phyloP scores from a whole-genome alignment of 1,140 invertebrate genomes.

The Lepidotrigona ventralis region DNA sequence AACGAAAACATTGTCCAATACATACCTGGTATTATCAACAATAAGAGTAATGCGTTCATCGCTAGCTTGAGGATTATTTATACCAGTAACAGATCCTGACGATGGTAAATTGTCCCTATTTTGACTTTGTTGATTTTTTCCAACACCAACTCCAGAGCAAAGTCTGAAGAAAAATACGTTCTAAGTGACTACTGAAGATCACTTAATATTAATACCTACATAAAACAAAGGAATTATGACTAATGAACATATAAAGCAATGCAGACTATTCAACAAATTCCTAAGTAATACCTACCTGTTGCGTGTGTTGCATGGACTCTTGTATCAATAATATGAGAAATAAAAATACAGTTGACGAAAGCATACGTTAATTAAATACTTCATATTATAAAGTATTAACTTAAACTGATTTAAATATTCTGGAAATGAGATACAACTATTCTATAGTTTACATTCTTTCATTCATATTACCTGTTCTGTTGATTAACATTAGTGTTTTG shows the following conservation, averaged over 20 bases:
- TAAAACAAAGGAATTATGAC: conserved; percentile 67
- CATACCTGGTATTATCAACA: conserved; percentile 93
- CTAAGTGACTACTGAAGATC: not conserved
- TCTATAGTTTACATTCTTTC: conserved; percentile 30
- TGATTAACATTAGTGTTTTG: conserved; percentile 79
- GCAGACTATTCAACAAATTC: conserved; percentile 9
- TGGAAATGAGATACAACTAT: not conserved
- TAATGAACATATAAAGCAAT: conserved; percentile 45
- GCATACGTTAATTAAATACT: conserved; percentile 3
- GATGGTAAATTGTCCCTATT: conserved; percentile 72
- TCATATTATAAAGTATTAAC: not conserved
- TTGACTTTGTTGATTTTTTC: conserved; percentile 71
- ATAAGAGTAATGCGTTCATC: conserved; percentile 93
- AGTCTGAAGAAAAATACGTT: conserved; percentile 66
- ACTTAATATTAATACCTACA: conserved; percentile 51
- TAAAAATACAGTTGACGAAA: conserved; percentile 27
- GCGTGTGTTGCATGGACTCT: conserved; percentile 40
- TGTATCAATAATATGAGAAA: conserved; percentile 47
- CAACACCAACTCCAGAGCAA: conserved; percentile 68
- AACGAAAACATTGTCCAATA: not conserved
- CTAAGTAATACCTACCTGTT: conserved; percentile 73
- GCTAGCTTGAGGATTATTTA: conserved; percentile 74
- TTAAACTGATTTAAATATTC: conserved; percentile 8
- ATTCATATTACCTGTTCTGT: conserved; percentile 80
- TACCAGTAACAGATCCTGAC: conserved; percentile 61